Conservation (phyloP, 92 coral and sea anemone genomes). For the Porites evermanni region DNA sequence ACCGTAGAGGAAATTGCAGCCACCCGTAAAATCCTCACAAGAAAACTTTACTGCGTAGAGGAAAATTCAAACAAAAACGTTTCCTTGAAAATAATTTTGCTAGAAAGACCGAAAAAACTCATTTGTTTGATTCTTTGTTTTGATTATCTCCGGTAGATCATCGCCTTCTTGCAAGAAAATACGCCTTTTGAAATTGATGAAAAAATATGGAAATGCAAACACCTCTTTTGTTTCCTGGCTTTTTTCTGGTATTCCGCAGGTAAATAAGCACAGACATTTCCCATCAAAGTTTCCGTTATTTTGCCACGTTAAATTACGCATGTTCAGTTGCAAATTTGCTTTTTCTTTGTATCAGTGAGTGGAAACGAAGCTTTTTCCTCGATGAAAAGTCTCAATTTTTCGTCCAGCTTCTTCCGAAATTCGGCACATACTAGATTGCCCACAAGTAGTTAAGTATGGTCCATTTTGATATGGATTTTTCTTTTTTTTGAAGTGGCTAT, state of each 20-base stretch:
- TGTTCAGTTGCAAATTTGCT: not conserved
- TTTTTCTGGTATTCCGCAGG: not conserved
- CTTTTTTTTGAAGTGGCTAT: no score
- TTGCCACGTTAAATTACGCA: not conserved
- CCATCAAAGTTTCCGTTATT: not conserved
- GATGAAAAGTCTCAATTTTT: not conserved
- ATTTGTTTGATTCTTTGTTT: not conserved
- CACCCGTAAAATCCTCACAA: not conserved
- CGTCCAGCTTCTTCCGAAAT: no score
- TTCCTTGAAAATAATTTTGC: not conserved
- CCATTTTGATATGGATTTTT: no score
- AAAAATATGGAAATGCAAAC: no score
- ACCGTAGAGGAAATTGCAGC: slow-evolving; percentile 10
- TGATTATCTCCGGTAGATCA: not conserved
- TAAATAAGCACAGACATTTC: not conserved
- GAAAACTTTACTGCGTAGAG: not conserved
- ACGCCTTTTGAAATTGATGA: not conserved
- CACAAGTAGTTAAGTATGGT: no score
- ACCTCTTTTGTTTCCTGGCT: slow-evolving; percentile 5
- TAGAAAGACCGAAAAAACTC: not conserved
- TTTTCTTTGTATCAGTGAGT: not conserved
- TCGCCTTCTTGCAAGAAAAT: not conserved
- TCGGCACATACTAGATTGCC: no score
- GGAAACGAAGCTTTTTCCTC: not conserved
- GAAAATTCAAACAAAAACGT: not conserved